Percentiles rank a stretch among this genome's conserved stretches.
These are phyloP conservation scores for Trachymyrmex septentrionalis DNA, from an alignment of 1,140 invertebrate genomes.

Conservation along the genomic window DNA sequence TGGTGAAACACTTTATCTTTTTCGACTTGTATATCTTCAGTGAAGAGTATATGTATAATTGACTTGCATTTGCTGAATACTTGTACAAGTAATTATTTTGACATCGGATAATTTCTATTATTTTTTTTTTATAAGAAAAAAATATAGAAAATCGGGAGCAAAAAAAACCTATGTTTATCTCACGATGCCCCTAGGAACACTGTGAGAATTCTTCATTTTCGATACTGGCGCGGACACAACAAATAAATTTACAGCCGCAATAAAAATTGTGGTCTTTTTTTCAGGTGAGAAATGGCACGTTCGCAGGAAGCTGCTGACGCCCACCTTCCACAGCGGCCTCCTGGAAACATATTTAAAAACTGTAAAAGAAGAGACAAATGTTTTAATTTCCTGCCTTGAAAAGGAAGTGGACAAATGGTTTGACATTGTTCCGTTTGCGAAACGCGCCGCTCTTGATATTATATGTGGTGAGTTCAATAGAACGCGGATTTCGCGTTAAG, in stretches of 20 bases:
- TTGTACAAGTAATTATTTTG: no score
- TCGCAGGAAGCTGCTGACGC: slow-evolving; percentile 91
- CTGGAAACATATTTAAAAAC: slow-evolving; percentile 90
- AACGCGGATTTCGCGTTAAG: background rate
- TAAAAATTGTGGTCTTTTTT: slow-evolving; percentile 42
- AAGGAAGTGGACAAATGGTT: slow-evolving; percentile 88
- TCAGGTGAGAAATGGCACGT: slow-evolving; percentile 90
- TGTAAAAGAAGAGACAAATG: slow-evolving; percentile 80
- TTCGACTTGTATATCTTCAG: no score
- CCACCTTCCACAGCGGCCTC: slow-evolving; percentile 93
- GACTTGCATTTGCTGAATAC: no score
- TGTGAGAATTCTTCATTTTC: no score
- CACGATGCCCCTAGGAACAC: no score
- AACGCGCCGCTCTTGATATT: slow-evolving; percentile 90
- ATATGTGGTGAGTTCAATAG: slow-evolving; percentile 88
- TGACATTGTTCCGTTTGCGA: slow-evolving; percentile 87
- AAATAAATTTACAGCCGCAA: background rate
- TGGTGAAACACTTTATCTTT: no score
- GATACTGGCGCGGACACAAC: no score
- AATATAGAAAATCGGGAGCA: no score
- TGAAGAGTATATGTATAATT: no score
- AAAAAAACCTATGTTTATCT: no score
- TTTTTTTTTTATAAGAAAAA: no score
- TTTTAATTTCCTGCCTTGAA: slow-evolving; percentile 89
- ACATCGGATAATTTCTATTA: no score